Evolutionary conservation across 1,140 invertebrate genomes (phyloP).

Genomic region (Heterodera schachtii): DNA sequence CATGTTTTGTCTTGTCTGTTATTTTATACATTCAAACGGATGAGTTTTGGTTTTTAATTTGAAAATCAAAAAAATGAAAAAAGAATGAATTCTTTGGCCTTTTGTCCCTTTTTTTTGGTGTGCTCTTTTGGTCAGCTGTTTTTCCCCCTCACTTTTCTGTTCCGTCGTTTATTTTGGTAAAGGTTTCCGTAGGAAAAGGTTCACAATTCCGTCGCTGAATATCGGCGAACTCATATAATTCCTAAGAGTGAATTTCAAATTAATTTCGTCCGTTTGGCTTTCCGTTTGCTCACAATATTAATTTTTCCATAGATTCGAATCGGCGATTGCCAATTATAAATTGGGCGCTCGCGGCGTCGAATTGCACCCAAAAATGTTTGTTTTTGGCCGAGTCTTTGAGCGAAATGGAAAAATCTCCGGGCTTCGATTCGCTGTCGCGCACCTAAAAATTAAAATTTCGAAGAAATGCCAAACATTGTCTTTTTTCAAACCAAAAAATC

Average conservation of each 20-base stretch:
- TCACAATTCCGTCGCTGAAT: constrained; percentile 72
- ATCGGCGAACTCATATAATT: constrained; percentile 98
- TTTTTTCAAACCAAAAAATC: constrained; percentile 97
- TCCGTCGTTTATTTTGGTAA: constrained; percentile 44
- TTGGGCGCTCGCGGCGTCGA: constrained; percentile 87
- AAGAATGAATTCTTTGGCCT: background rate
- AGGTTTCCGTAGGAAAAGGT: constrained; percentile 55
- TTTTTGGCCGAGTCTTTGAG: constrained; percentile 94
- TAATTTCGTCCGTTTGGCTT: no score
- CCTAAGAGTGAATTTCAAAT: constrained; percentile 64
- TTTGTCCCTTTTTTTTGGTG: background rate
- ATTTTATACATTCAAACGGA: no score
- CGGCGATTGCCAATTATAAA: constrained; percentile 87
- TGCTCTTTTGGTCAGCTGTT: background rate
- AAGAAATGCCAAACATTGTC: constrained; percentile 87
- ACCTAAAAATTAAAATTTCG: constrained; percentile 8
- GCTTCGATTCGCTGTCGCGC: constrained; percentile 70
- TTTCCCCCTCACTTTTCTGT: background rate
- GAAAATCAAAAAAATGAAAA: background rate
- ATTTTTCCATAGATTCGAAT: constrained; percentile 90
- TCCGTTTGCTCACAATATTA: constrained; percentile 73
- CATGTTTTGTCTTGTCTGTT: no score
- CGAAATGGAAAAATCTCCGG: constrained; percentile 96
- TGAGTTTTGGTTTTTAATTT: no score
- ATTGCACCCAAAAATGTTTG: constrained; percentile 97